A percentile compares a stretch with the other conserved stretches of the same genome.
Evolutionary conservation across 2,113 vertebrate genomes (phyloP).

Genomic region (Pongo pygmaeus): DNA sequence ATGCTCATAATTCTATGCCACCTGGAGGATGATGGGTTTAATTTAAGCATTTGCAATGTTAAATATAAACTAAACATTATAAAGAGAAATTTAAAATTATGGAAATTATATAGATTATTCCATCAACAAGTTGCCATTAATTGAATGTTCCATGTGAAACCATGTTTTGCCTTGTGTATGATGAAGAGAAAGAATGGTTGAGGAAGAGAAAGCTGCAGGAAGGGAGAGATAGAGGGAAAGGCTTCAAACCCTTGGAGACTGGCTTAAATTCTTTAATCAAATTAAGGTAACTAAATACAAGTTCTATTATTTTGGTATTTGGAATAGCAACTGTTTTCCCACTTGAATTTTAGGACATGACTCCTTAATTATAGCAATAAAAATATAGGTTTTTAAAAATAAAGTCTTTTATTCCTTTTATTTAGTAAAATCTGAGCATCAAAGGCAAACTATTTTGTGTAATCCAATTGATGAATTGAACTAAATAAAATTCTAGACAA

Average conservation of each 20-base stretch:
- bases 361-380: conserved; percentile 8
- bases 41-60: background rate
- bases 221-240: background rate
- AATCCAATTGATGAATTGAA: background rate
- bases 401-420: background rate
- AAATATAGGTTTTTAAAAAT: background rate
- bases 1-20: background rate
- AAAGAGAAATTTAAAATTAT: background rate
- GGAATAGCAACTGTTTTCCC: background rate
- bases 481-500: conserved; percentile 28
- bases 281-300: background rate
- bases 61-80: conserved; percentile 26
- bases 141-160: background rate
- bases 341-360: conserved; percentile 28
- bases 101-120: background rate
- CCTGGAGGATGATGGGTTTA: conserved; percentile 1
- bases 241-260: background rate
- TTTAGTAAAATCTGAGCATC: background rate
- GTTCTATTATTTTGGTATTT: background rate
- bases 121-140: conserved; percentile 7
- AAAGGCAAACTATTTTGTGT: background rate
- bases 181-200: background rate
- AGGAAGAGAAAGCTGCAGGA: background rate
- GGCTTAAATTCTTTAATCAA: background rate
- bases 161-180: background rate